Percentiles rank a stretch among this genome's conserved stretches.
Conservation (phyloP, 2,113 vertebrate genomes). For the Daubentonia madagascariensis region DNA sequence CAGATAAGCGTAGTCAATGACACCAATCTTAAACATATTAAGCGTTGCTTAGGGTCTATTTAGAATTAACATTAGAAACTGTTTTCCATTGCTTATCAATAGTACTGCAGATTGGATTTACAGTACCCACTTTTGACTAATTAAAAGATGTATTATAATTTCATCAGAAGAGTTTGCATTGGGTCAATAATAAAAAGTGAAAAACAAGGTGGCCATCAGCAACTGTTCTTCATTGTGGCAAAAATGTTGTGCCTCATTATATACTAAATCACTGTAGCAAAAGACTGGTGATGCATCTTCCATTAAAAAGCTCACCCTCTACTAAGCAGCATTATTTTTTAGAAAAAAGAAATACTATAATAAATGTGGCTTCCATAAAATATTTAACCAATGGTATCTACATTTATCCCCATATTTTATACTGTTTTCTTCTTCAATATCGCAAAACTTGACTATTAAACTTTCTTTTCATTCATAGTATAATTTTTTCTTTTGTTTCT, state of each 20-base stretch:
- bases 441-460: not conserved
- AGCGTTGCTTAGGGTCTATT: not conserved
- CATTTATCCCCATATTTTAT: not conserved
- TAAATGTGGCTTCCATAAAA: not conserved
- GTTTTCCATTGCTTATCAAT: not conserved
- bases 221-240: not conserved
- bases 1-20: not conserved
- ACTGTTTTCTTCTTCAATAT: not conserved
- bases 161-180: not conserved
- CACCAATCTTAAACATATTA: not conserved
- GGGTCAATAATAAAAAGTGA: not conserved
- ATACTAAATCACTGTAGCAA: not conserved
- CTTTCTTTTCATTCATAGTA: not conserved
- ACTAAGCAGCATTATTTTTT: not conserved
- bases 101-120: not conserved
- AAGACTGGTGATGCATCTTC: not conserved
- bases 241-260: not conserved
- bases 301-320: not conserved
- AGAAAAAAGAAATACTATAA: not conserved
- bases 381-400: not conserved
- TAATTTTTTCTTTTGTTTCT: not conserved
- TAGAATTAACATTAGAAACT: not conserved
- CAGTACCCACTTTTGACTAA: not conserved
- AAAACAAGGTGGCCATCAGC: not conserved
- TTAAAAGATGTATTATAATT: not conserved